These are phyloP conservation scores for Ancistrus triradiatus DNA, from an alignment of 2,113 vertebrate species.

Conservation along the genomic window DNA sequence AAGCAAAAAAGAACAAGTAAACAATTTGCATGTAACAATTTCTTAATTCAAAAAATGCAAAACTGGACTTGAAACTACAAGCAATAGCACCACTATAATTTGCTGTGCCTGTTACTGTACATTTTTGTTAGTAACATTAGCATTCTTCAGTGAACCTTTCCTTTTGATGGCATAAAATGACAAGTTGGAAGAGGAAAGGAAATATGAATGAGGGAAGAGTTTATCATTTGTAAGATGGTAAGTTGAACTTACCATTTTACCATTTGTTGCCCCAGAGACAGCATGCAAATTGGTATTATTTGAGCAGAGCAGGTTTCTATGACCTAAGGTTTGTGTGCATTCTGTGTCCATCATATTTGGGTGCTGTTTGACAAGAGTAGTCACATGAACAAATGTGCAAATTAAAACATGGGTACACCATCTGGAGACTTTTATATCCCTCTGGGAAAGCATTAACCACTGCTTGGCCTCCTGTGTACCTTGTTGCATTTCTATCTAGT, in stretches of 20 bases:
- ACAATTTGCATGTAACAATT: no score
- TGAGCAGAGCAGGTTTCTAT: neutral
- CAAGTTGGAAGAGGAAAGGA: no score
- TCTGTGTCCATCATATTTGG: neutral
- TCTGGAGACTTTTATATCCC: slow-evolving; percentile 43
- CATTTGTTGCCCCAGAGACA: slow-evolving; percentile 41
- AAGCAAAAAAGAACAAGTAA: no score
- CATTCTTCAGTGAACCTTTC: no score
- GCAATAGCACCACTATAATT: neutral
- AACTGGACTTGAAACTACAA: no score
- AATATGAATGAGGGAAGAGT: no score
- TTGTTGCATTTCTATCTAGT: slow-evolving; percentile 8
- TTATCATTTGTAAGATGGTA: no score
- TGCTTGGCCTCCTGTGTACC: slow-evolving; percentile 13
- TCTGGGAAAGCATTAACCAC: slow-evolving; percentile 34
- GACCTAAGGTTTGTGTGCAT: neutral
- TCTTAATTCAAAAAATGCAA: no score
- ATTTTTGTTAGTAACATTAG: neutral
- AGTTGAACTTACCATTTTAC: neutral
- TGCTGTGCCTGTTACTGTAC: neutral
- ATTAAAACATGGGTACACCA: slow-evolving; percentile 52
- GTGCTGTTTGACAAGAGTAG: no score
- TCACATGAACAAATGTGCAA: slow-evolving; percentile 52
- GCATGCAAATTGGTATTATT: slow-evolving; percentile 33
- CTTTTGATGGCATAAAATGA: no score